phyloP scores from a whole-genome alignment of 2,797 vertebrate species.

The Erethizon dorsatum region DNA sequence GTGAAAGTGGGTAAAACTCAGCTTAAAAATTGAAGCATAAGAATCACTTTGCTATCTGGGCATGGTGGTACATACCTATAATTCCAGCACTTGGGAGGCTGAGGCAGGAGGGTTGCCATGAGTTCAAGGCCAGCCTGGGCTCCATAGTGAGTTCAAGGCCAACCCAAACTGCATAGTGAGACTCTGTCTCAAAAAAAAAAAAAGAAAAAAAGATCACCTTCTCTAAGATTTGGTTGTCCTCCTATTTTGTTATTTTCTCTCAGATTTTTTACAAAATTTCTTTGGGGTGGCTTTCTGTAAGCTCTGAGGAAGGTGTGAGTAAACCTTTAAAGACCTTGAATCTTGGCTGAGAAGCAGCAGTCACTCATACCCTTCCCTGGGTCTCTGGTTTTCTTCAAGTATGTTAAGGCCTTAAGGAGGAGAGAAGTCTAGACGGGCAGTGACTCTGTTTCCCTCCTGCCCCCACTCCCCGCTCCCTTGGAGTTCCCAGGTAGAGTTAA shows the following conservation, averaged over 20 bases:
- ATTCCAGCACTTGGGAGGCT: background rate
- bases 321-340: background rate
- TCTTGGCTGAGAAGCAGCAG: constrained; percentile 1
- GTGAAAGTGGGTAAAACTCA: background rate
- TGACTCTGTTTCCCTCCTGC: background rate
- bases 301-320: background rate
- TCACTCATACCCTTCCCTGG: background rate
- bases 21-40: constrained; percentile 19
- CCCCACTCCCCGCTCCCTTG: rapidly evolving
- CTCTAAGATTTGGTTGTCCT: background rate
- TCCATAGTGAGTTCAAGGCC: background rate
- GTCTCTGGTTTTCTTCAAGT: background rate
- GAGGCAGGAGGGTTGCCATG: background rate
- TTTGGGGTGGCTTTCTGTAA: background rate
- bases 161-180: background rate
- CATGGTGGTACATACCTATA: background rate
- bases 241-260: background rate
- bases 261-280: background rate
- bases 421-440: background rate
- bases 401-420: background rate
- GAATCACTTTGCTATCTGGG: background rate
- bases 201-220: background rate
- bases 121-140: background rate
- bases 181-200: background rate
- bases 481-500: background rate